Evolutionary conservation across 2,113 vertebrate genomes (phyloP), one percentile per base, ranked within the genome.

Genomic region (Crotalus horridus): DNA sequence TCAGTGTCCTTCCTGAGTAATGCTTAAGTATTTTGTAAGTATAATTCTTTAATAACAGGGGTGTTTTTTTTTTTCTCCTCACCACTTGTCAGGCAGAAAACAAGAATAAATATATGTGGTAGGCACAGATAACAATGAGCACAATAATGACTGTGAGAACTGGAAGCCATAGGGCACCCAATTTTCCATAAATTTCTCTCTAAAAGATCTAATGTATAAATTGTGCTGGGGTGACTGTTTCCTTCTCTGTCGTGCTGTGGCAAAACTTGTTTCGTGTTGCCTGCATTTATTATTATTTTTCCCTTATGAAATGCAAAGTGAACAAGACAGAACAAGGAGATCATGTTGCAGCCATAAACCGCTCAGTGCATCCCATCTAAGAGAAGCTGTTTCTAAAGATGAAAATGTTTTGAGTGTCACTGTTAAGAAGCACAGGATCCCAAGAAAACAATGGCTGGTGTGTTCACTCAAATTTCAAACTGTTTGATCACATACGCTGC

Each of bases 121-220:
- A 94, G 93, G 87, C 88, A 89, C 51, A 26, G 93, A 92, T 85
- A 94, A 89, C 92, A 95, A 93, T 20, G 56, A 96, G 94, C 0
- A 53, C 93, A 95, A 74, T 93, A 90, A 88, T 95, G 91, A 88
- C 93, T 95, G 91, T 90, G 94, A 81, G 94, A 96, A 87, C n/a
- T 88, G 20, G 69, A 92, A 93, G 89, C 86, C 43, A 53, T 61
- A 94, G 90, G 96, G 96, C 96, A 95, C 29, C 53, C 8, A 0
- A 59, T 85, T 96, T 93, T 93, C 93, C 93, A 94, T 95, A 95
- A 59, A 96, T 96, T 96, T 96, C 91, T 92, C 95, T 96, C 96
- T 96, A 94, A 95, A 96, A 95, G 89, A 94, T 95, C 91, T 96
- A 96, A 96, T 95, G 92, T 95, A 96, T 94, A 95, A 89, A 94